phyloP scores from a whole-genome alignment of 2,797 vertebrate species.

The Galaxias olidus region DNA sequence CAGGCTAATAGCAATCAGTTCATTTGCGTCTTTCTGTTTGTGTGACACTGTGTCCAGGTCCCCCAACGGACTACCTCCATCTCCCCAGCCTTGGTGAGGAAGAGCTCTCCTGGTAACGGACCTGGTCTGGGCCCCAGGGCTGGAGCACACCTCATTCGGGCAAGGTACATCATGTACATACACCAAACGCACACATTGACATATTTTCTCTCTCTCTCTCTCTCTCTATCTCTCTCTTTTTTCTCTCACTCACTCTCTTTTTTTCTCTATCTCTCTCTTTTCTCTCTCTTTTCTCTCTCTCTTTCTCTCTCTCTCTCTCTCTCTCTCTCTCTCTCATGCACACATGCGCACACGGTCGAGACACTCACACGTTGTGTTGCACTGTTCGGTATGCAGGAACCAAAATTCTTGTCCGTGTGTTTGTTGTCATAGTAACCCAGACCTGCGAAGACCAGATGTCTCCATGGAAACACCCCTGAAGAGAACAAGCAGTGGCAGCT shows the following conservation, averaged over 20 bases:
- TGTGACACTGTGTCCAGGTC: slow-evolving; percentile 79
- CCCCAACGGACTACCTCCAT: slow-evolving; percentile 98
- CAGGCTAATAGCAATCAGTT: too few species aligned
- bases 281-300: too few species aligned
- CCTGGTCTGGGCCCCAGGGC: slow-evolving; percentile 84
- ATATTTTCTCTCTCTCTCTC: not conserved
- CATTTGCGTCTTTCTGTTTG: not conserved
- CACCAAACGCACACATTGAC: slow-evolving; percentile 9
- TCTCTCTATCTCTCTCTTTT: too few species aligned
- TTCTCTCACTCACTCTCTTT: too few species aligned
- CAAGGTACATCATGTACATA: slow-evolving; percentile 80
- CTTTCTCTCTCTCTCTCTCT: too few species aligned
- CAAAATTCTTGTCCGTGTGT: slow-evolving; percentile 27
- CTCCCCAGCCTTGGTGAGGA: slow-evolving; percentile 93
- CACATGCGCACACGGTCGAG: not conserved
- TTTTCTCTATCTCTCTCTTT: too few species aligned
- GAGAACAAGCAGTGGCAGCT: slow-evolving; percentile 94
- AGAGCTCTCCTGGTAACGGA: slow-evolving; percentile 94
- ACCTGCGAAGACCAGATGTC: slow-evolving; percentile 87
- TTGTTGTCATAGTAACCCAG: slow-evolving; percentile 86
- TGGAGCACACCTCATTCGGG: slow-evolving; percentile 90
- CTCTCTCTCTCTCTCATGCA: too few species aligned
- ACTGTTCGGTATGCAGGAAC: not conserved
- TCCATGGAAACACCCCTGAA: slow-evolving; percentile 87
- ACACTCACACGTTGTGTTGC: too few species aligned